Base-by-base conservation (phyloP, 2,797 vertebrate species). In the Esox masquinongy region DNA sequence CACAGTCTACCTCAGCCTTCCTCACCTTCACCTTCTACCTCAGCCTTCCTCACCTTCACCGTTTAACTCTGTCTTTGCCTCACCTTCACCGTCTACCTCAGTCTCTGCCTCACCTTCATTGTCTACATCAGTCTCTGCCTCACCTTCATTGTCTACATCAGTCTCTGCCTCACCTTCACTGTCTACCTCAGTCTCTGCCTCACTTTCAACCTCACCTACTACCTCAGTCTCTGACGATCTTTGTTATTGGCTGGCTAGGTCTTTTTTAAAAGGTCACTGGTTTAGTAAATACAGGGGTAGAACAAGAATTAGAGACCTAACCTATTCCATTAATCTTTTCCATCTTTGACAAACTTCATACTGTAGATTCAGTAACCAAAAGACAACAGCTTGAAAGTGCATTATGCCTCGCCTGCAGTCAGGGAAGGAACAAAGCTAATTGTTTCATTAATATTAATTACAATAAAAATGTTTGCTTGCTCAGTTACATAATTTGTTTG, bases 391-490 rank as follows among this genome's bases (percentile, higher is more conserved):
- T 2, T 4, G 14, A 31, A 64, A 66, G 17, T 70, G 63, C 26
- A 70, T 12, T 47, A 22, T 24, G 24, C 31, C 29, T 69, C 12
- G 16, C 31, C 29, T 69, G 49, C 66, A 56, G 39, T 15, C 36
- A 68, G 22, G 26, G 6, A 26, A 29, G 31, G 34, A 69, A 31
- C 29, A 43, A 2, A 43, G 53, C 8, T 68, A 61, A 76, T 75
- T 56, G 15, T 63, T 63, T 50, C 19, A 78, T 74, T 50, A 64
- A 74, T 69, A 78, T 74, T 51, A 56, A 73, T 53, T 29, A n/a
- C 68, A 24, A 70, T 73, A 59, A 63, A 73, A 70, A 43, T 75
- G 24, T 34, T 68, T 77, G 50, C 67, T 75, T 70, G 63, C 51
- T 56, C n/a, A n/a, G 66, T 75, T 49, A 73, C 63, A 72, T 76